A percentile compares a stretch with the other conserved stretches of the same genome.
phyloP scores from a whole-genome alignment of 2,888 invertebrate species.

The Stenodera caucasica region DNA sequence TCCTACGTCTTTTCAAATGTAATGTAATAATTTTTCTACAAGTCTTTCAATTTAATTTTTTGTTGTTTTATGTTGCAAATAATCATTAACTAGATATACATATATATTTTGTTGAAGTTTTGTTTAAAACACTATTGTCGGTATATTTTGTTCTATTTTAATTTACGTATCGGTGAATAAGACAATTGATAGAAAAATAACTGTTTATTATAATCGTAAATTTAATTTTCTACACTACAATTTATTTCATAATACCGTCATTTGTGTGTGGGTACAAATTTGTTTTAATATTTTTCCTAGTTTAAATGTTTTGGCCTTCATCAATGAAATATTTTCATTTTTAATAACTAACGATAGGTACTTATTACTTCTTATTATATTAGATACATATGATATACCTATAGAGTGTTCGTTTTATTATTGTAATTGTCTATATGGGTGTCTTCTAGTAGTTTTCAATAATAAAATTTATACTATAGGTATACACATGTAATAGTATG shows the following conservation, averaged over 20 bases:
- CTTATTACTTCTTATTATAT: no score
- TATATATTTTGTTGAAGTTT: no score
- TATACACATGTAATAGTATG: constrained; percentile 11
- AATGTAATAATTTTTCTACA: no score
- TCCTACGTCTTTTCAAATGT: no score
- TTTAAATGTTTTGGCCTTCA: background rate
- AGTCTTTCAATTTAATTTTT: no score
- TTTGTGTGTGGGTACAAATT: background rate
- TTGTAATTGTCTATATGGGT: constrained; percentile 11
- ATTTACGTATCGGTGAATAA: background rate
- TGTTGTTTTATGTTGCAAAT: background rate
- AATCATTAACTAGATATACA: no score
- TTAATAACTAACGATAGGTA: no score
- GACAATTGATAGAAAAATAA: background rate
- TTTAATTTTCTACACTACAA: background rate
- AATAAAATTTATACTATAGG: constrained; percentile 11
- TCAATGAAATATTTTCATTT: background rate
- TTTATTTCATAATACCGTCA: background rate
- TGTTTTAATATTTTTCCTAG: background rate
- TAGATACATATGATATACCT: no score
- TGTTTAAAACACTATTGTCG: no score
- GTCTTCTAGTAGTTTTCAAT: constrained; percentile 9
- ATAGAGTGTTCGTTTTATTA: background rate
- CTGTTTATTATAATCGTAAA: background rate
- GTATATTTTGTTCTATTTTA: background rate